phyloP scores from a whole-genome alignment of 2,113 vertebrate species.

The Anoplopoma fimbria region DNA sequence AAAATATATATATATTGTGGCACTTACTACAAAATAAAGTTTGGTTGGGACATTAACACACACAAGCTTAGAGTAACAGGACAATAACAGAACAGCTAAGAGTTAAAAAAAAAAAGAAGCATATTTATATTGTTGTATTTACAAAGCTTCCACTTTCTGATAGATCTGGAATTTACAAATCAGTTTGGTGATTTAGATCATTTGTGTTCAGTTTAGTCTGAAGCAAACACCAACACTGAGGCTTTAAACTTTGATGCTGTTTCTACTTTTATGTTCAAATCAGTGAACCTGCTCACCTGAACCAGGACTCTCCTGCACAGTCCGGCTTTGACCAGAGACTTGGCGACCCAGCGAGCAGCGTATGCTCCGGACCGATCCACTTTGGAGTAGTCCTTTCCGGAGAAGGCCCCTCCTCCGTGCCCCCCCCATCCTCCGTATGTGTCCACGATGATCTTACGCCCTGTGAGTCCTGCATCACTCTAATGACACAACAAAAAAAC shows the following conservation, averaged over 20 bases:
- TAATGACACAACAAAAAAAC: conserved; percentile 26
- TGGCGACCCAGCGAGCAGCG: conserved; percentile 85
- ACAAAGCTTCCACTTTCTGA: neutral
- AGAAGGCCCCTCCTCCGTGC: conserved; percentile 86
- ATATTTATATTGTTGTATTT: neutral
- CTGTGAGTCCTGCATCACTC: conserved; percentile 84
- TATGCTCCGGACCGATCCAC: conserved; percentile 85
- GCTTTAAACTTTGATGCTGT: too few relatives aligned
- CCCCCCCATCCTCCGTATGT: conserved; percentile 85
- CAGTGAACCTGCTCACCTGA: conserved; percentile 76
- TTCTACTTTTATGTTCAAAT: too few relatives aligned
- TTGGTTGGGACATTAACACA: neutral
- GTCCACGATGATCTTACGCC: conserved; percentile 85
- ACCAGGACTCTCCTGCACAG: conserved; percentile 82
- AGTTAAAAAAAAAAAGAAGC: too few relatives aligned
- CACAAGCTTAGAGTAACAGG: neutral
- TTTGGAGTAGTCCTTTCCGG: conserved; percentile 85
- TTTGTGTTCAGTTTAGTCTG: too few relatives aligned
- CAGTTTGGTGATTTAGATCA: too few relatives aligned
- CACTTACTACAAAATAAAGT: neutral
- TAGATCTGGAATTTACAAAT: neutral
- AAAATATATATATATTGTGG: too few relatives aligned
- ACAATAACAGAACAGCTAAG: too few relatives aligned
- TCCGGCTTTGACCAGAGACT: conserved; percentile 83
- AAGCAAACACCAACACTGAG: too few relatives aligned